Base-by-base conservation (phyloP, 2,888 invertebrate species). In the Mesorhabditis spiculigera region DNA sequence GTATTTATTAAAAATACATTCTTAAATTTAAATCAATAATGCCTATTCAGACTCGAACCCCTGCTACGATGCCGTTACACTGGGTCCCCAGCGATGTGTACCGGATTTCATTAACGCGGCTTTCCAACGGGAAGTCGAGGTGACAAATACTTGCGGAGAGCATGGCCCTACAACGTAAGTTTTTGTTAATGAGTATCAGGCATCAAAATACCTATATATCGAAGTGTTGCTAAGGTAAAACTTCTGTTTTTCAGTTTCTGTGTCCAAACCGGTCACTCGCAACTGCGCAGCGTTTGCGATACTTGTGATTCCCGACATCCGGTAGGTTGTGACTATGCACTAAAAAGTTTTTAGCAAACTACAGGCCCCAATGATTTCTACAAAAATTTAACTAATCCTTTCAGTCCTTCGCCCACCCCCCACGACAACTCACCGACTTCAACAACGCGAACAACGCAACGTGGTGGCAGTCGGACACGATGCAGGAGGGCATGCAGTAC, bases 381-480 rank as follows among this genome's bases (percentile, higher is more conserved):
- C 8, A 13, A 50, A n/a, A 10, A 13, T 50, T 10, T 50, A 43
- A 45, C 43, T 28, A 8, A 67, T 13, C 44, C 58, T 71, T 78
- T 67, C 66, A 78, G 74, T 65, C 69, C 3, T 75, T 73, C 65
- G 73, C 82, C 28, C 84, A 84, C 69, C 82, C 81, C 4, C 76
- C 83, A 61, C 71, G 75, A 63, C 81, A 90, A 87, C 89, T 97
- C 80, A 97, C 96, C 4, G 97, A 98, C 87, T 90, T 93, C 84
- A 93, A 95, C 86, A 93, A 93, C 86, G 91, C 91, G 75, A 92
- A 93, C 78, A 93, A 93, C 86, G 91, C 92, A 78, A 94, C 95
- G 0, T 95, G 94, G 93, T 95, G 95, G 95, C 95, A 95, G 87
- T 95, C 95, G 0, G 95, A 96, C 86, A 97, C 98, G 4, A 95